phyloP scores from a whole-genome alignment of 2,888 invertebrate genomes.

The Kuschelorhynchus macadamiae region DNA sequence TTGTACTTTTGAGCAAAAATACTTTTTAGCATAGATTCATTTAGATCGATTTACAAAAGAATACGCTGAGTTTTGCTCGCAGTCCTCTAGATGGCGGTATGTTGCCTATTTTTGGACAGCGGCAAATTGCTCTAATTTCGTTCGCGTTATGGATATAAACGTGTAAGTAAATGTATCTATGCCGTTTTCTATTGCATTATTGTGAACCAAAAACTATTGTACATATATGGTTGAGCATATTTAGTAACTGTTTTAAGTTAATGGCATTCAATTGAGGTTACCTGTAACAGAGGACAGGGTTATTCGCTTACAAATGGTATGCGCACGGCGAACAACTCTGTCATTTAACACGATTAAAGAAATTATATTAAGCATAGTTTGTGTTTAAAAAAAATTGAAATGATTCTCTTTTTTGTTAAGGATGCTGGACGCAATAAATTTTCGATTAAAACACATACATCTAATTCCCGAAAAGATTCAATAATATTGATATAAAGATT shows the following conservation, averaged over 20 bases:
- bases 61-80: neutral
- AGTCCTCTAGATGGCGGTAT: neutral
- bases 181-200: constrained; percentile 37
- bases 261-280: constrained; percentile 64
- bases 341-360: constrained; percentile 18
- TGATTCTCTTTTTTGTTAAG: constrained; percentile 66
- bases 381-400: constrained; percentile 58
- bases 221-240: constrained; percentile 68
- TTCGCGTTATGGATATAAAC: neutral
- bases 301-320: constrained; percentile 11
- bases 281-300: constrained; percentile 46
- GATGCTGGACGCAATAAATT: constrained; percentile 67
- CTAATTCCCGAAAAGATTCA: constrained; percentile 52
- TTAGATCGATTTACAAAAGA: too few species aligned
- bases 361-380: constrained; percentile 12
- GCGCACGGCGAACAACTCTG: neutral
- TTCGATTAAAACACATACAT: constrained; percentile 54
- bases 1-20: constrained; percentile 70
- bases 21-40: constrained; percentile 60
- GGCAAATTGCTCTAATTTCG: neutral
- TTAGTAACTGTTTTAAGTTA: constrained; percentile 66
- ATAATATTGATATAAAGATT: constrained; percentile 63
- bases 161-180: constrained; percentile 21
- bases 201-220: constrained; percentile 62
- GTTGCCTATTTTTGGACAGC: neutral